Evolutionary conservation across 2,797 vertebrate genomes (phyloP).

Genomic region (Poeciliopsis turneri): DNA sequence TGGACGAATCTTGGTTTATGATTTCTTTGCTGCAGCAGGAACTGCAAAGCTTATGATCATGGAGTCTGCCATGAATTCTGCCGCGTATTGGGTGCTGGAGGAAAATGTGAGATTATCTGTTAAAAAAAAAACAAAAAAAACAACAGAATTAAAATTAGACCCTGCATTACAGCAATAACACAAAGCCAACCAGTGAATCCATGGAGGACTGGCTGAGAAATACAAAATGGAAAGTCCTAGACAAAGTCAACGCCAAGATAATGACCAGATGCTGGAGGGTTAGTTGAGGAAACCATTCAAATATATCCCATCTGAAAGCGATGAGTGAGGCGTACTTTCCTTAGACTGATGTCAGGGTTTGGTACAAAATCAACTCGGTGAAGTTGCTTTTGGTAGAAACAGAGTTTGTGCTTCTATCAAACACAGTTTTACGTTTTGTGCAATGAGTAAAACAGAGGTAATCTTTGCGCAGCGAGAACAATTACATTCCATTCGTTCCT

Average conservation of each 20-base stretch:
- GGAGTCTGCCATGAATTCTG: background rate
- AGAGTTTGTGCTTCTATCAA: background rate
- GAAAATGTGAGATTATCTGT: background rate
- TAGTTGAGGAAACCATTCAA: background rate
- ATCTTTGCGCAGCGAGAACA: too few species aligned
- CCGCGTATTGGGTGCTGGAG: background rate
- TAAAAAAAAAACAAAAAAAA: background rate
- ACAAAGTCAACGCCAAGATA: background rate
- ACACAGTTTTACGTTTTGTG: too few species aligned
- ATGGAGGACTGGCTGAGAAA: background rate
- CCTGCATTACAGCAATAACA: background rate
- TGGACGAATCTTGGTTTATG: background rate
- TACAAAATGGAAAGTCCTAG: background rate
- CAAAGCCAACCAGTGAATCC: background rate
- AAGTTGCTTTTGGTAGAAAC: background rate
- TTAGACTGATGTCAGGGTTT: background rate
- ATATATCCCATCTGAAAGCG: background rate
- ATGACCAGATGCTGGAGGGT: background rate
- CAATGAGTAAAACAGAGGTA: too few species aligned
- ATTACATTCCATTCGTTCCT: background rate
- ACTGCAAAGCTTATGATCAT: background rate
- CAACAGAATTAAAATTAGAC: background rate
- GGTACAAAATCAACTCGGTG: background rate
- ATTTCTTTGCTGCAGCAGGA: background rate
- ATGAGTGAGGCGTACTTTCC: background rate